Conservation (phyloP, 2,113 vertebrate species). For the Elgaria multicarinata region DNA sequence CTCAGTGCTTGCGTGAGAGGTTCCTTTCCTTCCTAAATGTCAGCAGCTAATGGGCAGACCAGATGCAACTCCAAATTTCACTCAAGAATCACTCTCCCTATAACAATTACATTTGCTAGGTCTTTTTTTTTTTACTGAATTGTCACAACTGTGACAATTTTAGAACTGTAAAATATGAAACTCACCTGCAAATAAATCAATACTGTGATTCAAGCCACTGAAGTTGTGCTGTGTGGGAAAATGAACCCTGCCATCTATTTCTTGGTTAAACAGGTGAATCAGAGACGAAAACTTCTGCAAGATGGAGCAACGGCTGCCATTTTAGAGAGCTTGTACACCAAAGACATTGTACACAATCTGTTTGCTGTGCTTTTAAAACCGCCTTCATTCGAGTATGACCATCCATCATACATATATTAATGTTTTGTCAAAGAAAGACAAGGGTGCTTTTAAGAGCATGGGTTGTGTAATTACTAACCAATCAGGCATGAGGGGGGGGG, state of each 20-base stretch:
- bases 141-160: background rate
- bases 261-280: background rate
- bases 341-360: background rate
- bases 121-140: no score
- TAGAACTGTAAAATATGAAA: background rate
- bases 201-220: background rate
- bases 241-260: background rate
- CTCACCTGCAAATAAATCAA: background rate
- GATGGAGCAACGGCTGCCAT: background rate
- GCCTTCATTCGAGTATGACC: background rate
- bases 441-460: background rate
- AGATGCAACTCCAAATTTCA: background rate
- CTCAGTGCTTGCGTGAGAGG: no score
- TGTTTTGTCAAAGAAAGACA: background rate
- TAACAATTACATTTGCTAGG: background rate
- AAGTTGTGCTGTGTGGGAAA: background rate
- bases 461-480: background rate
- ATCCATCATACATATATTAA: background rate
- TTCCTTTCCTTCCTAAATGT: background rate
- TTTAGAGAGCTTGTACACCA: background rate
- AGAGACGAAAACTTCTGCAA: background rate
- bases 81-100: background rate
- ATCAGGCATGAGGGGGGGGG: background rate
- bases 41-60: background rate
- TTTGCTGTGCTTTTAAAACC: background rate